Evolutionary conservation across 2,113 vertebrate species (phyloP).

Genomic region (Nerophis lumbriciformis): DNA sequence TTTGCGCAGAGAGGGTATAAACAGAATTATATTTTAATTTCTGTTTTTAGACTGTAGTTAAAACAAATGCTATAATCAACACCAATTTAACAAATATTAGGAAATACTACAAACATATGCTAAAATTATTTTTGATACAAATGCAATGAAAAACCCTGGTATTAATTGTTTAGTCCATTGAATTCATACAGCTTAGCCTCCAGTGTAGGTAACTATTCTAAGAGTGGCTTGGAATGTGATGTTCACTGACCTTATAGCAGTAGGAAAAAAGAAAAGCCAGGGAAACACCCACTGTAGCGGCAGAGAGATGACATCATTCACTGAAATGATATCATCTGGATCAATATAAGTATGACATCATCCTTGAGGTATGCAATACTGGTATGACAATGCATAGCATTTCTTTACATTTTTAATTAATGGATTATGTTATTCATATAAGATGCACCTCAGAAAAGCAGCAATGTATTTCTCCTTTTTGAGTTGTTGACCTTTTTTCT

Average conservation of each 20-base stretch:
- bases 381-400: not conserved
- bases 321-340: constrained; percentile 33
- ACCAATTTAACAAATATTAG: no score
- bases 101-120: no score
- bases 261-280: not conserved
- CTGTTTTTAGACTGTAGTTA: not conserved
- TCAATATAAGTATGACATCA: constrained; percentile 35
- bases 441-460: no score
- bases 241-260: constrained; percentile 14
- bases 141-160: not conserved
- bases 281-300: constrained; percentile 8
- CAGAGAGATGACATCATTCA: constrained; percentile 37
- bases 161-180: not conserved
- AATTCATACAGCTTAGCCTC: not conserved
- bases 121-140: not conserved
- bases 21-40: not conserved
- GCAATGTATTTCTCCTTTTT: not conserved
- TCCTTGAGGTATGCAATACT: constrained; percentile 14
- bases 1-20: not conserved
- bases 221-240: not conserved
- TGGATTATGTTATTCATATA: no score
- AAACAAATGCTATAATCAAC: not conserved
- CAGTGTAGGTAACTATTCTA: not conserved
- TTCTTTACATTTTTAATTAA: no score
- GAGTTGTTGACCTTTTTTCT: not conserved